phyloP scores from a whole-genome alignment of 2,797 vertebrate species.

The Holocentrus rufus region DNA sequence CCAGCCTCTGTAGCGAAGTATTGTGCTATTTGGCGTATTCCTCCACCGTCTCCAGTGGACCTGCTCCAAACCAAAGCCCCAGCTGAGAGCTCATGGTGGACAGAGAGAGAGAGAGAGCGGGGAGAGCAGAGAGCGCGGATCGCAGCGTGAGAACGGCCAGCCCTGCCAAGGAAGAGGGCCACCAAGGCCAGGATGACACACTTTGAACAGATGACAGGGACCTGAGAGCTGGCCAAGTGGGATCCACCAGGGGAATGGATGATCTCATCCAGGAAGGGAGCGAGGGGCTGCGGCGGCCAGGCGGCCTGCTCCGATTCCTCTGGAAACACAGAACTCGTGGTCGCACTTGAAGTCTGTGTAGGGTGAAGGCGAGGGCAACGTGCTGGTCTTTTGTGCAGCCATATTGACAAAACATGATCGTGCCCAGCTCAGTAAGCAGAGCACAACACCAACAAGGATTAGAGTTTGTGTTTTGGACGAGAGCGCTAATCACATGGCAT shows the following conservation, averaged over 20 bases:
- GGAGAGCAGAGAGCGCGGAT: slow-evolving; percentile 51
- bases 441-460: slow-evolving; percentile 34
- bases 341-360: background rate
- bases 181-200: slow-evolving; percentile 70
- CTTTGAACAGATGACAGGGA: slow-evolving; percentile 78
- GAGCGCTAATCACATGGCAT: slow-evolving; percentile 42
- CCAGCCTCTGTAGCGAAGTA: slow-evolving; percentile 62
- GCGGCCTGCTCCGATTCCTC: slow-evolving; percentile 28
- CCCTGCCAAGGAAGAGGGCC: slow-evolving; percentile 64
- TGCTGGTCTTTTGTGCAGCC: background rate
- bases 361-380: background rate
- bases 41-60: slow-evolving; percentile 59
- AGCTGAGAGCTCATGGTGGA: slow-evolving; percentile 65
- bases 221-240: slow-evolving; percentile 71
- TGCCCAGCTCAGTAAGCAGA: slow-evolving; percentile 14
- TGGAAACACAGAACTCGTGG: slow-evolving; percentile 7
- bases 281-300: slow-evolving; percentile 22
- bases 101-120: slow-evolving; percentile 55
- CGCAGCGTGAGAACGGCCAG: slow-evolving; percentile 64
- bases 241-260: slow-evolving; percentile 63
- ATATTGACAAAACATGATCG: slow-evolving; percentile 5
- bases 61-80: slow-evolving; percentile 61
- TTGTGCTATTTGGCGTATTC: slow-evolving; percentile 70
- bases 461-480: slow-evolving; percentile 53
- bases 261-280: slow-evolving; percentile 71